Evolutionary conservation across 2,888 invertebrate genomes (phyloP).

Genomic region (Macaria notata): DNA sequence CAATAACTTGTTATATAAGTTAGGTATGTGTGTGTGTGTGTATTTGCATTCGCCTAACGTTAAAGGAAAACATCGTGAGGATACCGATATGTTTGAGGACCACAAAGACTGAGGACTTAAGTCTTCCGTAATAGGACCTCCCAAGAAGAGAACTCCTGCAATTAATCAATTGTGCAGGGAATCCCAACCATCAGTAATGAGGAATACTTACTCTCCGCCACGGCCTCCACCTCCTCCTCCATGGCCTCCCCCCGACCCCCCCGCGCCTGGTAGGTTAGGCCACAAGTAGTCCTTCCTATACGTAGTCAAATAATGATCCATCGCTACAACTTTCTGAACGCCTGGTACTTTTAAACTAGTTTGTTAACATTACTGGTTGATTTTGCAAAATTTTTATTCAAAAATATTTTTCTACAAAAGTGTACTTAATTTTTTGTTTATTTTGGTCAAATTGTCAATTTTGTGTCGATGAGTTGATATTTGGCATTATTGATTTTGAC

Average conservation of each 20-base stretch:
- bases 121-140: too few species aligned
- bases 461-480: background rate
- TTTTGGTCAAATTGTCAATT: constrained; percentile 12
- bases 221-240: constrained; percentile 27
- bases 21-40: too few species aligned
- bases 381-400: constrained; percentile 19
- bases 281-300: constrained; percentile 85
- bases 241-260: constrained; percentile 33
- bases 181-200: too few species aligned
- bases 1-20: too few species aligned
- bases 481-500: too few species aligned
- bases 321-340: constrained; percentile 37
- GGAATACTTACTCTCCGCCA: constrained; percentile 38
- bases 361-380: constrained; percentile 23
- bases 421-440: constrained; percentile 2
- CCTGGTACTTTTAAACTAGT: constrained; percentile 31
- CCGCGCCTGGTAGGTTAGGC: constrained; percentile 72
- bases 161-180: too few species aligned
- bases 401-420: background rate
- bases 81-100: too few species aligned
- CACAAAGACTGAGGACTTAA: too few species aligned
- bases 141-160: too few species aligned
- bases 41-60: too few species aligned
- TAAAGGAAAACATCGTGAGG: too few species aligned
- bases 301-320: constrained; percentile 84